Conservation (phyloP, 2,888 invertebrate genomes). For the Mycalesis mineus region DNA sequence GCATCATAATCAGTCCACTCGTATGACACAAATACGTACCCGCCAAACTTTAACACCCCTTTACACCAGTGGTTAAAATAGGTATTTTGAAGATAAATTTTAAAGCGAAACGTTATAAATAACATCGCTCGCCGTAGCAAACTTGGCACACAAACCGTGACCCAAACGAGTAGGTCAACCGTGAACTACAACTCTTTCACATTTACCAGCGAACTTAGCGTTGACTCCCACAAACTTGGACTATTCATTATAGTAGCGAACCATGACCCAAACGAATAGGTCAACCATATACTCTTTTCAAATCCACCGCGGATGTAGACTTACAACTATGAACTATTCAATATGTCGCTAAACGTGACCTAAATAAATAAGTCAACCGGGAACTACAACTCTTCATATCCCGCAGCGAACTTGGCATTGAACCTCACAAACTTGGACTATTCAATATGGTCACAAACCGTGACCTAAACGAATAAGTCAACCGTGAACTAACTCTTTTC, state of each 20-base stretch:
- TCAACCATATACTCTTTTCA: constrained; percentile 8
- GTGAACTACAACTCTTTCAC: constrained; percentile 13
- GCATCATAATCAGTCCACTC: too few relatives aligned
- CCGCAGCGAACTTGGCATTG: too few relatives aligned
- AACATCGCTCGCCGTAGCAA: background rate
- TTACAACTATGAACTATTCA: constrained; percentile 82
- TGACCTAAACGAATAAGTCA: too few relatives aligned
- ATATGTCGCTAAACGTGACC: too few relatives aligned
- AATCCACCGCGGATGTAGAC: constrained; percentile 82
- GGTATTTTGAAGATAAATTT: background rate
- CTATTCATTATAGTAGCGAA: constrained; percentile 82
- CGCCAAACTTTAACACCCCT: background rate
- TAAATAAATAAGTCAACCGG: too few relatives aligned
- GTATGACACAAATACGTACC: too few relatives aligned
- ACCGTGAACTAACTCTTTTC: constrained; percentile 10
- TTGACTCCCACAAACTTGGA: constrained; percentile 83
- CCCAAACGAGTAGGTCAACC: constrained; percentile 5
- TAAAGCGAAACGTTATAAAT: background rate
- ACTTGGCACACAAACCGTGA: constrained; percentile 4
- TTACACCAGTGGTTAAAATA: background rate
- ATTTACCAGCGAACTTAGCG: constrained; percentile 83
- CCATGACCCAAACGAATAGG: too few relatives aligned
- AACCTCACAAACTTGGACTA: too few relatives aligned
- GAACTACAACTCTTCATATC: too few relatives aligned
- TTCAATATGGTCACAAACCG: too few relatives aligned